Evolutionary conservation across 2,113 vertebrate genomes (phyloP).

Genomic region (Nesogale talazaci): DNA sequence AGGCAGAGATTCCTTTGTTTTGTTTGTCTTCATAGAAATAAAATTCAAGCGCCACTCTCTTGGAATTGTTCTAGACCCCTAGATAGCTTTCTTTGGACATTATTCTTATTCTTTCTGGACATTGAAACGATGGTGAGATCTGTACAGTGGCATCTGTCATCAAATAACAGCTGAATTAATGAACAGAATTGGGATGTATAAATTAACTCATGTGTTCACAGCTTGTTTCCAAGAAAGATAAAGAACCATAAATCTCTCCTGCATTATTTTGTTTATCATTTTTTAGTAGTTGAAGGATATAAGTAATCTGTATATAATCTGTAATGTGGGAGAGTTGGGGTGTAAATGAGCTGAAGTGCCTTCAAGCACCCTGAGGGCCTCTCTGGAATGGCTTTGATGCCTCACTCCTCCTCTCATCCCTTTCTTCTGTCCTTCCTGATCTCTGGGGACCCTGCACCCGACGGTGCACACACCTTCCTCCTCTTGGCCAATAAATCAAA

Average conservation of each 20-base stretch:
- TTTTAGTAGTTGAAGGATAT: too few relatives aligned
- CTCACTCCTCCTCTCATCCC: neutral
- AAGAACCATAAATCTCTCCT: constrained; percentile 44
- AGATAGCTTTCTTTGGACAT: constrained; percentile 70
- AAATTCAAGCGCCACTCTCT: constrained; percentile 74
- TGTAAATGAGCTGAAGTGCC: neutral
- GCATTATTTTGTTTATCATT: neutral
- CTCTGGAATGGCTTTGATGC: too few relatives aligned
- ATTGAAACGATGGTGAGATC: constrained; percentile 76
- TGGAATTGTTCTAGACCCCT: constrained; percentile 63
- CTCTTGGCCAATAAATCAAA: neutral
- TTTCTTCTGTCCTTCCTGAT: neutral
- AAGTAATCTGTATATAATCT: neutral
- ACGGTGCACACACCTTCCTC: neutral
- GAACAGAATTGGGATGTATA: constrained; percentile 43
- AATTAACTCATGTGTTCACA: constrained; percentile 61
- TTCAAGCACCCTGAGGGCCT: neutral
- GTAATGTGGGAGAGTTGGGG: neutral
- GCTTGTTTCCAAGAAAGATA: constrained; percentile 64
- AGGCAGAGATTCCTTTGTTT: constrained; percentile 70
- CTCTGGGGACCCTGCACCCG: neutral
- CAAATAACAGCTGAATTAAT: constrained; percentile 55
- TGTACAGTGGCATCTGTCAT: constrained; percentile 42
- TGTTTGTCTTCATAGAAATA: constrained; percentile 61
- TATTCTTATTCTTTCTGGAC: constrained; percentile 51